Conservation (phyloP, 2,888 invertebrate genomes). For the Xestia xanthographa region DNA sequence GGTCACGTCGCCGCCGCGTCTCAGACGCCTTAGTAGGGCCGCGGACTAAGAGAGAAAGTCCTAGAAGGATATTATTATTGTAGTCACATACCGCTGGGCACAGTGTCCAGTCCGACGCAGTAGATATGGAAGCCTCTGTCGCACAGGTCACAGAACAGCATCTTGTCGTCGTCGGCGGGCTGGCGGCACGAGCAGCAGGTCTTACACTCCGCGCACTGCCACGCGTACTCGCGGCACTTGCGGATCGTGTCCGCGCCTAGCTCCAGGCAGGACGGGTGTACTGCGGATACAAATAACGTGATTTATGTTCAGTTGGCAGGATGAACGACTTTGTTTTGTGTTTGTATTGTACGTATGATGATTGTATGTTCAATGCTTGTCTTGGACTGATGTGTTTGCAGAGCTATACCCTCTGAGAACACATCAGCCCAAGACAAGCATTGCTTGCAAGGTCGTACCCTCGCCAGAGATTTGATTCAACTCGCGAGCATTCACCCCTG, state of each 20-base stretch:
- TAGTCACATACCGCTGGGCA: conserved; percentile 92
- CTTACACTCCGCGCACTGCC: conserved; percentile 99
- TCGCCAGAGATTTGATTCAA: neutral
- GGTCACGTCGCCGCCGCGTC: too few species aligned
- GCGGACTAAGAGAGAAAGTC: too few species aligned
- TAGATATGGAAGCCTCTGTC: conserved; percentile 98
- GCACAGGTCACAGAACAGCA: conserved; percentile 98
- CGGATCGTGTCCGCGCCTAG: conserved; percentile 95
- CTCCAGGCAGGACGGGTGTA: conserved; percentile 97
- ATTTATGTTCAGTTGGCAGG: neutral
- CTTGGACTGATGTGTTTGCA: neutral
- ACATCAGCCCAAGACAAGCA: too few species aligned
- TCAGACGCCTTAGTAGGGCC: too few species aligned
- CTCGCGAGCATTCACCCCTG: neutral
- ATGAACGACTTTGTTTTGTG: neutral
- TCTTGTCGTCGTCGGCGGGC: conserved; percentile 96
- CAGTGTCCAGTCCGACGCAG: conserved; percentile 93
- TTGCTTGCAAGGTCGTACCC: too few species aligned
- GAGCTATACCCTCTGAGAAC: too few species aligned
- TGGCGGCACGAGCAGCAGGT: conserved; percentile 96
- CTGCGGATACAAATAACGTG: conserved; percentile 77
- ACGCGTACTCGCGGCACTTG: conserved; percentile 95
- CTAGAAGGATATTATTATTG: neutral
- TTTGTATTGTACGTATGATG: neutral
- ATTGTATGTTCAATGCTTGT: neutral